A percentile compares a stretch with the other conserved stretches of the same genome.
These are phyloP conservation scores for Nautilus pompilius DNA, from an alignment of 1,140 invertebrate genomes.

Conservation along the genomic window DNA sequence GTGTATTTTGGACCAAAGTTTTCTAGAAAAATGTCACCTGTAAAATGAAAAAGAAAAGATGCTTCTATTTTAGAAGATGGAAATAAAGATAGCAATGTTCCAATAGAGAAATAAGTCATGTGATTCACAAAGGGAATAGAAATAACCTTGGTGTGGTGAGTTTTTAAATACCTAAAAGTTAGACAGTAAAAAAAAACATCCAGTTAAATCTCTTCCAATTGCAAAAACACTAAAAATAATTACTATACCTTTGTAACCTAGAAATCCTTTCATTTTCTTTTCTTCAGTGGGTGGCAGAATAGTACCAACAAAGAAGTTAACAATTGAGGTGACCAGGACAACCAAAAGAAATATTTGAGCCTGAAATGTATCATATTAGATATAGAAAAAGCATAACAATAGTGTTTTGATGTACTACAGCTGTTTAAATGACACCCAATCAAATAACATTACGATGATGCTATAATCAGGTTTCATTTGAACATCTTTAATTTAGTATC, in stretches of 20 bases:
- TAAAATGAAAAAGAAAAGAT: constrained; percentile 7
- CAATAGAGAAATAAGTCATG: not conserved
- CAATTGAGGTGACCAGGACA: constrained; percentile 81
- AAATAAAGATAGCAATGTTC: not conserved
- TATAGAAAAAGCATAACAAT: no score
- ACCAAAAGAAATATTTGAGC: constrained; percentile 88
- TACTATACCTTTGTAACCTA: constrained; percentile 75
- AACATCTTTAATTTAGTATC: not conserved
- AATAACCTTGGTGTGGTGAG: not conserved
- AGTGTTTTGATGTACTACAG: no score
- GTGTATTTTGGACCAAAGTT: constrained; percentile 80
- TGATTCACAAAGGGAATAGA: not conserved
- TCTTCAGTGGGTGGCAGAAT: constrained; percentile 77
- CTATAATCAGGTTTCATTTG: no score
- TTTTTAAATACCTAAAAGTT: not conserved
- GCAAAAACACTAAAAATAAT: not conserved
- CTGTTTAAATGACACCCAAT: no score
- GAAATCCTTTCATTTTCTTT: constrained; percentile 76
- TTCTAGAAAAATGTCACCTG: constrained; percentile 55
- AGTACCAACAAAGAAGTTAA: constrained; percentile 67
- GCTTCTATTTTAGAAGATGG: not conserved
- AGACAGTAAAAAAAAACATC: not conserved
- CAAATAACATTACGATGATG: no score
- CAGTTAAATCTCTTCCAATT: not conserved
- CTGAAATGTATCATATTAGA: constrained; percentile 53